phyloP scores from a whole-genome alignment of 2,113 vertebrate genomes.

The Mellivora capensis region DNA sequence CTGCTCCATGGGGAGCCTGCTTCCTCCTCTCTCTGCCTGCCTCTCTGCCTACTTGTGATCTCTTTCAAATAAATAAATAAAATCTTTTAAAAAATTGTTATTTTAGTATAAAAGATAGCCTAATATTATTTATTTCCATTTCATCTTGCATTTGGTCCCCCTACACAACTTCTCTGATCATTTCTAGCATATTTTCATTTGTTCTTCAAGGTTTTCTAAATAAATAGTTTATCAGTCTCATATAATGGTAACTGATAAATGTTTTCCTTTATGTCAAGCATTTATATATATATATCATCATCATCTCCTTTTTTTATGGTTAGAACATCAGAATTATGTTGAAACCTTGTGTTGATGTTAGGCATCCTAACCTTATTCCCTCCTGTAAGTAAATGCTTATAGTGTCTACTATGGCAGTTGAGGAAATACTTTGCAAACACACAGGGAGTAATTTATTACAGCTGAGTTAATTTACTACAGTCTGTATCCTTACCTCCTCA shows the following conservation, averaged over 20 bases:
- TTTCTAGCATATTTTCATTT: slow-evolving; percentile 2
- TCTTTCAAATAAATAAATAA: background rate
- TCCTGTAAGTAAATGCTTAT: background rate
- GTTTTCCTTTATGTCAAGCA: background rate
- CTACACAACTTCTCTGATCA: background rate
- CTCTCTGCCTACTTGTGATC: no score
- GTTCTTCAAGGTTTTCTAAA: slow-evolving; percentile 22
- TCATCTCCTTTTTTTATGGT: background rate
- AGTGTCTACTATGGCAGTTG: background rate
- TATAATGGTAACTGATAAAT: background rate
- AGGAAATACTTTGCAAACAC: background rate
- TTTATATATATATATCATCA: background rate
- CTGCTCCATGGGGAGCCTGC: no score
- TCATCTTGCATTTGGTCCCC: background rate
- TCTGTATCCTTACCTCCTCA: background rate
- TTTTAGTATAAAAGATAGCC: background rate
- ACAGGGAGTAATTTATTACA: background rate
- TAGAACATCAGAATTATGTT: slow-evolving; percentile 2
- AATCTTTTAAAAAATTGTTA: background rate
- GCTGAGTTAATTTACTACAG: background rate
- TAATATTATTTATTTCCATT: slow-evolving; percentile 5
- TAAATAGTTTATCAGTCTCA: background rate
- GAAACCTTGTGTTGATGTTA: background rate
- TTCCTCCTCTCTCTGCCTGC: no score
- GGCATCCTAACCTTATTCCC: background rate